Base-by-base conservation (phyloP, 2,888 invertebrate species). In the Drosophila formosana region DNA sequence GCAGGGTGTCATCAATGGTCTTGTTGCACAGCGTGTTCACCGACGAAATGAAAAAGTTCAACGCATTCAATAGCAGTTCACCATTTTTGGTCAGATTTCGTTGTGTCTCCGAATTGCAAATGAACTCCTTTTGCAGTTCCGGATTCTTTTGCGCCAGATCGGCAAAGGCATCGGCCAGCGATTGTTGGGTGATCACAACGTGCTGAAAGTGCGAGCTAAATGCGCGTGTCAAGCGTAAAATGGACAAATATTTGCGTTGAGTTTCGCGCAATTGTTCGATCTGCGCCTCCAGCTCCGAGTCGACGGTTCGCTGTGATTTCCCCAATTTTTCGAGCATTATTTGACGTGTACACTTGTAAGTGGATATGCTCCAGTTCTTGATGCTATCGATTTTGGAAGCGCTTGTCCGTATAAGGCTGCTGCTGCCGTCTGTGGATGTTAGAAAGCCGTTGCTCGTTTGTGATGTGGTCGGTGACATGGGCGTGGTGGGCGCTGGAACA, bases 311-410 rank as follows among this genome's bases (percentile, higher is more conserved):
- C 7, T 97, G 97, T 47, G 96, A 96, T 93, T 98, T 99, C 18
- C 99, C 99, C 62, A 99, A 94, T 91, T 98, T 98, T 92, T 99
- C 99, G 82, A 98, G 96, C 93, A 99, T 96, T 68, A 98, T 94
- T 92, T 99, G 99, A 89, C 97, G 97, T 5, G 99, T 99, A 92
- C 99, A 99, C 93, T 99, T 99, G 92, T 98, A 99, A 0, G 99
- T 99, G 69, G 98, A 98, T 90, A 99, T 97, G 74, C 98, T 97
- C 99, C 99, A 99, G 91, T 97, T 98, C 91, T 97, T 97, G 72
- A 99, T 94, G 65, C 96, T 95, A 92, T 99, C 99, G 90, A 99
- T 96, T 92, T 98, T 96, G 49, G 97, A 96, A 25, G 95, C 91
- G 63, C 91, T 92, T 49, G 88, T 91, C 67, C 90, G 87, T 65